A percentile compares a stretch with the other conserved stretches of the same genome.
Evolutionary conservation across 30 jellyfish, hydroid and myxozoan species (phyloP).

Genomic region (Pelagia noctiluca): DNA sequence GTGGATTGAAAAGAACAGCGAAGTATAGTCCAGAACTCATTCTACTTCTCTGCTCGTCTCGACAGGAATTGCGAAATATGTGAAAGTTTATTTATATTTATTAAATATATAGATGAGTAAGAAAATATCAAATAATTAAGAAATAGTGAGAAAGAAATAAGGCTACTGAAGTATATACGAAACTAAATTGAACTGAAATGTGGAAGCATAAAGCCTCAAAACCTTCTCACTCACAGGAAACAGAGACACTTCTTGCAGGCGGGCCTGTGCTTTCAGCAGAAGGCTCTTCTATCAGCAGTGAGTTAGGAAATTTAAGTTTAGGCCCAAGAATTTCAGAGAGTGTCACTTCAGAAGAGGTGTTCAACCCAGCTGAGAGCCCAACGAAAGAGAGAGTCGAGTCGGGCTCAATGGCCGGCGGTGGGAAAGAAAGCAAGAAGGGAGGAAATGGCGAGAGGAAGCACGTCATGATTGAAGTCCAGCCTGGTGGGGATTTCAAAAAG

Average conservation of each 20-base stretch:
- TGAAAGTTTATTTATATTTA: too few species aligned
- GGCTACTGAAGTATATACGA: too few species aligned
- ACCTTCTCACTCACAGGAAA: slow-evolving; percentile 63
- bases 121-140: too few species aligned
- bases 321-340: slow-evolving; percentile 59
- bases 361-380: slow-evolving; percentile 62
- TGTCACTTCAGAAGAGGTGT: slow-evolving; percentile 67
- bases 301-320: slow-evolving; percentile 49
- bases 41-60: too few species aligned
- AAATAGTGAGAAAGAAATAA: too few species aligned
- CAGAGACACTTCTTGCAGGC: slow-evolving; percentile 37
- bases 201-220: slow-evolving; percentile 57
- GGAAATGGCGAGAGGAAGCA: slow-evolving; percentile 76
- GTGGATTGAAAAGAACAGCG: too few species aligned
- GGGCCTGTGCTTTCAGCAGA: slow-evolving; percentile 34
- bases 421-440: slow-evolving; percentile 78
- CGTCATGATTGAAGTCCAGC: slow-evolving; percentile 90
- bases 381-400: slow-evolving; percentile 63
- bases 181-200: too few species aligned
- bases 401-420: slow-evolving; percentile 27
- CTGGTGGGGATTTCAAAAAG: slow-evolving; percentile 67
- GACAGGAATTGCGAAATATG: too few species aligned
- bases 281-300: slow-evolving; percentile 33
- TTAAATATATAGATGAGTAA: too few species aligned
- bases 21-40: too few species aligned